phyloP scores from a whole-genome alignment of 2,113 vertebrate species.

The Tenrec ecaudatus region DNA sequence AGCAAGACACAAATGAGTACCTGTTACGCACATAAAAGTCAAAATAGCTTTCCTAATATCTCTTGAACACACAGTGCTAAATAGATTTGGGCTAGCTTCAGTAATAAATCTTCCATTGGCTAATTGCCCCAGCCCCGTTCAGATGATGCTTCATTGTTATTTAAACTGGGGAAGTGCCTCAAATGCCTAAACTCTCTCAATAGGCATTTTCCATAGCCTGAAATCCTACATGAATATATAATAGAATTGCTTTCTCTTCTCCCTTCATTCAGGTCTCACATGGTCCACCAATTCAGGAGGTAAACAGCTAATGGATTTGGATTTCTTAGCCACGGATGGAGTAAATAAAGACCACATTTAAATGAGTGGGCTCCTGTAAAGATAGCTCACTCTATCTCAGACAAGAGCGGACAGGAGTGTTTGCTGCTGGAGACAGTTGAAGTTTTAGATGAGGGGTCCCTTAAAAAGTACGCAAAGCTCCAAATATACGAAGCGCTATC shows the following conservation, averaged over 20 bases:
- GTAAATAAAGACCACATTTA: constrained; percentile 40
- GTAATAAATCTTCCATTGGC: background rate
- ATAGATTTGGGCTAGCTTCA: background rate
- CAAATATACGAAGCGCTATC: background rate
- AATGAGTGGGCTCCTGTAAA: constrained; percentile 16
- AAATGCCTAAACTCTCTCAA: background rate
- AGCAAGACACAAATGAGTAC: background rate
- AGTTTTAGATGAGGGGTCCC: constrained; percentile 58
- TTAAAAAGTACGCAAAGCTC: constrained; percentile 11
- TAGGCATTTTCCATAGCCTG: background rate
- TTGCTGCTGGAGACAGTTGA: constrained; percentile 48
- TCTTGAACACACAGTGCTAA: background rate
- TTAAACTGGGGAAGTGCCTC: background rate
- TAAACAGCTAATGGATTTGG: constrained; percentile 12
- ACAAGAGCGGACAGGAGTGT: background rate
- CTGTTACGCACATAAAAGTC: background rate
- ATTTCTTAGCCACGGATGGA: constrained; percentile 42
- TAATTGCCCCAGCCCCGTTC: background rate
- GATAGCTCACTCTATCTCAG: background rate
- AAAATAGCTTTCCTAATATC: constrained; percentile 45
- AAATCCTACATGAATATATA: background rate
- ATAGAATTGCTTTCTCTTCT: background rate
- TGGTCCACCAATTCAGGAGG: background rate
- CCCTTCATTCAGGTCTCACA: background rate
- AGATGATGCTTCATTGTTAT: background rate